Conservation (phyloP, 2,113 vertebrate species). For the Fulmarus glacialis region DNA sequence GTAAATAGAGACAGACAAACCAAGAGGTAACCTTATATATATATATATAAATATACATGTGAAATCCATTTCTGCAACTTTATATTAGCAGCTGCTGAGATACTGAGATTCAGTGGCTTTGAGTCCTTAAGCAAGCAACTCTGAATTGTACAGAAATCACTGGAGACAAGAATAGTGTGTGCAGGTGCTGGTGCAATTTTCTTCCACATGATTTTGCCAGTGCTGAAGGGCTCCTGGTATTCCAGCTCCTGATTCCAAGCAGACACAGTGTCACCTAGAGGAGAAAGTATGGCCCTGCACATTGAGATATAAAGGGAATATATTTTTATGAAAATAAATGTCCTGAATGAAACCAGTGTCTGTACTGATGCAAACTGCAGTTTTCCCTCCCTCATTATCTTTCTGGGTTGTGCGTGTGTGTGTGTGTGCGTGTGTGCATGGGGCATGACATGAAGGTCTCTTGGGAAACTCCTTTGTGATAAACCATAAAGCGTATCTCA, state of each 20-base stretch:
- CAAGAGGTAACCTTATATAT: not conserved
- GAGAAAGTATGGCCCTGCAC: not conserved
- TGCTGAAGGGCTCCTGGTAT: constrained; percentile 3
- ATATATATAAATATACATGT: not conserved
- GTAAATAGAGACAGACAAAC: not conserved
- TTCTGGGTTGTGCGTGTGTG: not conserved
- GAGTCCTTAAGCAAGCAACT: not conserved
- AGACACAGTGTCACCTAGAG: constrained; percentile 70
- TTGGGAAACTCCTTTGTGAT: constrained; percentile 55
- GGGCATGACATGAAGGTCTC: not conserved
- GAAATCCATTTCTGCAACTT: not conserved
- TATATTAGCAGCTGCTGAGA: not conserved
- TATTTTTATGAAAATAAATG: not conserved
- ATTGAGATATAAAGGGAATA: not conserved
- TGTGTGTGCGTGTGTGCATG: not conserved
- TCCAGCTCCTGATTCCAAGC: constrained; percentile 22
- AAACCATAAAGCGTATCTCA: constrained; percentile 1
- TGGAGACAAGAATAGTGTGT: not conserved
- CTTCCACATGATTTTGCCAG: constrained; percentile 15
- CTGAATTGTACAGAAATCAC: constrained; percentile 2
- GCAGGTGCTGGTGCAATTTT: constrained; percentile 41
- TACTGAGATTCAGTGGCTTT: not conserved
- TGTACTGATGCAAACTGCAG: not conserved
- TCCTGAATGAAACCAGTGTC: not conserved
- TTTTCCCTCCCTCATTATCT: not conserved